Evolutionary conservation across 2,888 invertebrate species (phyloP), one percentile per base, ranked within the genome.

Genomic region (Calliopum simillimum): DNA sequence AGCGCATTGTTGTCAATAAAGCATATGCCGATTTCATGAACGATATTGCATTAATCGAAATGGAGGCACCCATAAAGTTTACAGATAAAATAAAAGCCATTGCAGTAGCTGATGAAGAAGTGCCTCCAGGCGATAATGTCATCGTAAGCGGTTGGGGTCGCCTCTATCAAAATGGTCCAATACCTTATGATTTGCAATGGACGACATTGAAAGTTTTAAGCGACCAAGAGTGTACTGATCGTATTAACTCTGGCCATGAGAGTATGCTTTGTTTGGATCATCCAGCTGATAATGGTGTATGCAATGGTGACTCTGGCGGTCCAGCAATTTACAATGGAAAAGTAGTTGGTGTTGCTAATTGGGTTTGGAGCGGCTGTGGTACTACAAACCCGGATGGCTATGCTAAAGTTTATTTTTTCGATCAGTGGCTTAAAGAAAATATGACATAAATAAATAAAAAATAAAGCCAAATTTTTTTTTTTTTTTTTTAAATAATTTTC

Each of bases 241-340:
- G 73, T 16, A 73, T 81, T 23, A 69, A 71, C 16, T 51, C 67
- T 62, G 61, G 58, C 13, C 76, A 72, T 33, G 76, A 76, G 3
- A 78, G 80, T 4, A 61, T 85, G 21, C 69, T 85, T n/a, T 85
- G 85, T 56, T 74, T 85, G 67, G 77, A 71, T 4, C 81, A 83
- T 59, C 47, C 59, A 4, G 6, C 49, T 0, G 71, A 72, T 3
- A 74, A 76, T 23, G 85, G 86, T 4, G 78, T 80, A 3, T 85
- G 86, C 68, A 73, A 75, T 19, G 84, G 84, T 4, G 85, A 86
- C 67, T 83, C 81, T 3, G 86, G 85, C 12, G 84, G 84, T 47
- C 85, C 85, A 63, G 83, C 84, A 11, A 74, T 80, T 2, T 82
- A 80, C 62, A 69, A 80, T 0, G 74, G 79, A 1, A 74, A 81